Evolutionary conservation across 1,140 invertebrate species (phyloP).

Genomic region (Anastrepha ludens): DNA sequence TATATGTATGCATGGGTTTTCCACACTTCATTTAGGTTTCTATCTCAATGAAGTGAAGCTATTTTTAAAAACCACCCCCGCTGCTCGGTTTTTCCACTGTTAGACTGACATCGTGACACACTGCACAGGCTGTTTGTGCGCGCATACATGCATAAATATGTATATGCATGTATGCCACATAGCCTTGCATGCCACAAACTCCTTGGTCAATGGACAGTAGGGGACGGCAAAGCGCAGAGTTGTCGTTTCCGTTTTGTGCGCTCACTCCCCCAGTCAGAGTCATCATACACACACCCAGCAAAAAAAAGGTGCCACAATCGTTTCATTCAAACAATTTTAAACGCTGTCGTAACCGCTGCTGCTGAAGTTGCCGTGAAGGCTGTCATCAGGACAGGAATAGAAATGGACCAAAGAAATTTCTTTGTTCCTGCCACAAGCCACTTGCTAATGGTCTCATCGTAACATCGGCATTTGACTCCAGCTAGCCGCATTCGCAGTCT

Average conservation of each 20-base stretch:
- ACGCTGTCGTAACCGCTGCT: background rate
- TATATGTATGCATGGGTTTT: background rate
- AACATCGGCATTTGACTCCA: background rate
- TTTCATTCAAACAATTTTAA: background rate
- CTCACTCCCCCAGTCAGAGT: background rate
- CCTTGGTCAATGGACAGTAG: background rate
- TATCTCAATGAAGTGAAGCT: conserved; percentile 23
- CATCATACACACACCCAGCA: background rate
- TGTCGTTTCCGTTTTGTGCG: conserved; percentile 30
- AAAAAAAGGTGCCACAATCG: background rate
- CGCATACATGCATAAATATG: background rate
- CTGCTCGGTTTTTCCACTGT: background rate
- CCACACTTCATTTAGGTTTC: background rate
- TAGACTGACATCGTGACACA: background rate
- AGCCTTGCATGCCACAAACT: background rate
- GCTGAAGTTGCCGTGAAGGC: conserved; percentile 7
- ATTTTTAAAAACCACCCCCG: conserved; percentile 19
- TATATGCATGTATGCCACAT: background rate
- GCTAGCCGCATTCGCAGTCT: conserved; percentile 17
- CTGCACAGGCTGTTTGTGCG: background rate
- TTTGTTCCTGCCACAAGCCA: background rate
- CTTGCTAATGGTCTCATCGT: background rate
- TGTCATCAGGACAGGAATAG: conserved; percentile 42
- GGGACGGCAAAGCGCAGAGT: background rate
- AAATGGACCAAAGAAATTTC: conserved; percentile 38